Evolutionary conservation across 2,888 invertebrate genomes (phyloP), one percentile per base, ranked within the genome.

Genomic region (Macrosiphum euphorbiae): DNA sequence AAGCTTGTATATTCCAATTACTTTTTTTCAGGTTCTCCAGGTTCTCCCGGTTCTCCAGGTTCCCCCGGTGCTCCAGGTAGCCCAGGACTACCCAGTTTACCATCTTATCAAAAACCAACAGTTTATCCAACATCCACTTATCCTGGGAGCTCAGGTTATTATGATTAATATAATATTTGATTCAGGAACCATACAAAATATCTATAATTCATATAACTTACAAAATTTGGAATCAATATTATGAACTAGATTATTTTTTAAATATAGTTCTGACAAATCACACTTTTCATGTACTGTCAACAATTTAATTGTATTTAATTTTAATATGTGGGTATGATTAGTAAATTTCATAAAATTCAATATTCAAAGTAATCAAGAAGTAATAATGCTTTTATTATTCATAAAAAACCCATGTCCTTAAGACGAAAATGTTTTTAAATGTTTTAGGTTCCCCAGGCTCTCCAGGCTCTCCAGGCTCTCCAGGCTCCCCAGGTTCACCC

Each of bases 61-160:
- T 0, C 7, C 26, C 26, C 26, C 26, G 58, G 58, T 58, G 58
- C 44, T 41, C 44, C 61, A 91, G 91, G 91, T 26, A 58, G 10
- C n/a, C 86, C 92, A 61, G 92, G 86, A 47, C 44, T 67, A 52
- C 52, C 92, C 41, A 88, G 67, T 41, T 94, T 94, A 86, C 95
- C 95, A 88, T 95, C 95, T 94, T 94, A 94, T 47, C 94, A 96
- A 61, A 95, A 95, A 93, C 94, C 94, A 94, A 95, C 95, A n/a
- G 88, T 55, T 50, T 92, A 91, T 67, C 88, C 94, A 20, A 87
- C 95, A 4, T 95, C 95, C 20, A 95, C 95, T 95, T 94, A 89
- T 44, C 94, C 94, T 26, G 95, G 95, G 0, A 86, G 88, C n/a
- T 94, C 95, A 96, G 85, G 97, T 92, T 86, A 10, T 85, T 28